Evolutionary conservation across 2,113 vertebrate species (phyloP).

Genomic region (Cepphus grylle): DNA sequence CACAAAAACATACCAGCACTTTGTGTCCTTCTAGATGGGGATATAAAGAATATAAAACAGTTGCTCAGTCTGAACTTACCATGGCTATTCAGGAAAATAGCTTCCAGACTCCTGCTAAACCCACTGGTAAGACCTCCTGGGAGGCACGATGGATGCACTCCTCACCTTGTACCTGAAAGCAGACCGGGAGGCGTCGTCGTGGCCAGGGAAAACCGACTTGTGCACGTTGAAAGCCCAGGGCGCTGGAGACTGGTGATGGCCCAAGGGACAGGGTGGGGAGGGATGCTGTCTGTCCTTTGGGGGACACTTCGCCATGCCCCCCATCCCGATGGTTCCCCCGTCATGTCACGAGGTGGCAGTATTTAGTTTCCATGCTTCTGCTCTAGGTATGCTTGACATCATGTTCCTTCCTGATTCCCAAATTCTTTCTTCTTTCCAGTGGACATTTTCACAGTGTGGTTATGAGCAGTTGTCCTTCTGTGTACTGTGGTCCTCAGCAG

Average conservation of each 20-base stretch:
- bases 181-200: rapidly evolving
- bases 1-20: rapidly evolving
- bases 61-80: neutral
- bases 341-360: neutral
- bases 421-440: neutral
- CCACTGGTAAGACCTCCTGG: neutral
- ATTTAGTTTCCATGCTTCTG: neutral
- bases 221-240: neutral
- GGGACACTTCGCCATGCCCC: rapidly evolving
- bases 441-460: neutral
- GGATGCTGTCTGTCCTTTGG: rapidly evolving
- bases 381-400: rapidly evolving
- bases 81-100: neutral
- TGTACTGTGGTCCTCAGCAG: neutral
- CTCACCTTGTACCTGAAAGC: neutral
- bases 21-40: rapidly evolving
- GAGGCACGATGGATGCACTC: neutral
- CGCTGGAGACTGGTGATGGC: rapidly evolving
- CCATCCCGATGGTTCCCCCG: rapidly evolving
- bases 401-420: neutral
- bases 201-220: neutral
- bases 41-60: neutral
- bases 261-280: too few species aligned
- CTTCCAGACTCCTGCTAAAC: neutral
- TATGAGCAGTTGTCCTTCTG: neutral